A percentile compares a stretch with the other conserved stretches of the same genome.
These are phyloP conservation scores for Deilephila elpenor DNA, from an alignment of 2,888 invertebrate genomes.

Conservation along the genomic window DNA sequence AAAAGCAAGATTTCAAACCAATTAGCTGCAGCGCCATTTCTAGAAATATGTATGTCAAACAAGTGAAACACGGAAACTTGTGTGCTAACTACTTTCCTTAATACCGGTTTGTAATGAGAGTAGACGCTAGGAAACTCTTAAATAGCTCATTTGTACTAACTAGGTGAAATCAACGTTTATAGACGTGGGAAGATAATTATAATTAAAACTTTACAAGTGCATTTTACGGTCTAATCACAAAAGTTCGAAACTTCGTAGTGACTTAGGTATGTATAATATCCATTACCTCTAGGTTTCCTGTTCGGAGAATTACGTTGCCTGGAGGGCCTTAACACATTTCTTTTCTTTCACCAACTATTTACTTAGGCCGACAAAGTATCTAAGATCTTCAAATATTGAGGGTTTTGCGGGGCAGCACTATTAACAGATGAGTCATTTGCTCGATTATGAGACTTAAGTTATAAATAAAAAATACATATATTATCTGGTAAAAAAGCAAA, in stretches of 20 bases:
- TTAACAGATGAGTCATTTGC: no score
- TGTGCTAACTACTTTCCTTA: slow-evolving; percentile 8
- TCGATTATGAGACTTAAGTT: no score
- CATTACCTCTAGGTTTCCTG: no score
- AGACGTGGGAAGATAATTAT: slow-evolving; percentile 7
- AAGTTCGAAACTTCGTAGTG: neutral
- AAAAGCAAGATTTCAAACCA: neutral
- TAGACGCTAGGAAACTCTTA: slow-evolving; percentile 8
- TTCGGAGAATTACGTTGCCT: no score
- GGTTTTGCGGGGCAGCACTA: no score
- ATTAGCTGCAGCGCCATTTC: neutral
- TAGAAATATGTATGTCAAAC: slow-evolving; percentile 15
- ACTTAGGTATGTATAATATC: neutral
- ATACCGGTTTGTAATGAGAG: slow-evolving; percentile 6
- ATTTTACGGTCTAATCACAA: neutral
- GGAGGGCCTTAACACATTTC: no score
- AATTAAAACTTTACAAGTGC: slow-evolving; percentile 1
- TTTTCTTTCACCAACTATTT: no score
- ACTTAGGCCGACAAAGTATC: no score
- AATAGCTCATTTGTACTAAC: neutral
- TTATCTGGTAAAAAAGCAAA: no score
- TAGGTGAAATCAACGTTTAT: slow-evolving; percentile 4
- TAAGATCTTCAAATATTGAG: no score
- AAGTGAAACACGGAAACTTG: slow-evolving; percentile 9
- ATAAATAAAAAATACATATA: no score